Conservation (phyloP, 2,113 vertebrate genomes). For the Podarcis muralis region DNA sequence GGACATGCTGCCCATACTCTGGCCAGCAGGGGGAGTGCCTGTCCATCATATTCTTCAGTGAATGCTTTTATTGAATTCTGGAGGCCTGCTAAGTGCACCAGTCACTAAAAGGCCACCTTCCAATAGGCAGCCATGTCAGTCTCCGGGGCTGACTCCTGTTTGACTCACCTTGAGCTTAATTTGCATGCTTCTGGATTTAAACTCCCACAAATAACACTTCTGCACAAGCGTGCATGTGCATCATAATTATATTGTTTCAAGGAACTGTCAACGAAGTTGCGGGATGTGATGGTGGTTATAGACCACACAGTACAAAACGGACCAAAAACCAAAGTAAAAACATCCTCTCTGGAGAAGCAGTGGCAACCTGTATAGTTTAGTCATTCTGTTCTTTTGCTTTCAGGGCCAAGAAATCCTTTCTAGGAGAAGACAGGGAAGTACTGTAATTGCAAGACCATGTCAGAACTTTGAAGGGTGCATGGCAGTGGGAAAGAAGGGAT, state of each 20-base stretch:
- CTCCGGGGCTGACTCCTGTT: background rate
- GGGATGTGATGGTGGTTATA: background rate
- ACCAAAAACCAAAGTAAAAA: background rate
- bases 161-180: background rate
- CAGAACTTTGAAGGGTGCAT: background rate
- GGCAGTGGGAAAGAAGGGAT: background rate
- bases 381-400: background rate
- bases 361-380: background rate
- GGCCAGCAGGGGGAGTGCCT: slow-evolving; percentile 67
- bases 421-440: background rate
- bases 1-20: slow-evolving; percentile 32
- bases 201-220: background rate
- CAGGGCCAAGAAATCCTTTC: background rate
- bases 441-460: background rate
- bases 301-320: background rate
- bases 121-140: background rate
- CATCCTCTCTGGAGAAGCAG: background rate
- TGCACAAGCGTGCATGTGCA: background rate
- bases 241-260: background rate
- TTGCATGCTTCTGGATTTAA: background rate
- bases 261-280: background rate
- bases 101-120: background rate
- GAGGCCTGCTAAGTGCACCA: background rate
- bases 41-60: slow-evolving; percentile 46
- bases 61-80: background rate